phyloP scores from a whole-genome alignment of 2,113 vertebrate species.

The Nannospalax galili region DNA sequence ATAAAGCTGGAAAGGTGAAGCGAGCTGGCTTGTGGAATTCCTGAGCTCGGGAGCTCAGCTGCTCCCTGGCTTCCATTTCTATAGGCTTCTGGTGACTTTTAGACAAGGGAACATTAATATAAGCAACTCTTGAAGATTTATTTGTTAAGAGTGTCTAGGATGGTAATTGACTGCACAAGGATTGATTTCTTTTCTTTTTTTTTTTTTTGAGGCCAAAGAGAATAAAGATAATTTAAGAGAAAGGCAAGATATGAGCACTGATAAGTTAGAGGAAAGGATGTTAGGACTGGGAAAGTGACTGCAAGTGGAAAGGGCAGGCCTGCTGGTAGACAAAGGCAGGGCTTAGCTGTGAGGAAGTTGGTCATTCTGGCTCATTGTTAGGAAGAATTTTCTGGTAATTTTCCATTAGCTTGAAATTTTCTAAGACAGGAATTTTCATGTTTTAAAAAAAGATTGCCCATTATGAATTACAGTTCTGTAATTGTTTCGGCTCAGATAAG shows the following conservation, averaged over 20 bases:
- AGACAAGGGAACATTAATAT: not conserved
- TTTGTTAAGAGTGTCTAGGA: not conserved
- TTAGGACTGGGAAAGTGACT: slow-evolving; percentile 72
- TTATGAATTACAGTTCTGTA: slow-evolving; percentile 68
- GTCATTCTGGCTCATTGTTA: slow-evolving; percentile 82
- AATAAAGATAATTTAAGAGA: slow-evolving; percentile 53
- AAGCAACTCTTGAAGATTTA: not conserved
- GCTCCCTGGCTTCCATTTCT: not conserved
- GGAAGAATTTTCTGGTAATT: slow-evolving; percentile 71
- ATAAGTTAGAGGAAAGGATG: slow-evolving; percentile 74
- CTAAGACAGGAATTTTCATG: slow-evolving; percentile 63
- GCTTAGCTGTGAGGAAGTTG: slow-evolving; percentile 78
- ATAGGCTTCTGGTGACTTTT: slow-evolving; percentile 5
- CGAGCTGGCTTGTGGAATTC: not conserved
- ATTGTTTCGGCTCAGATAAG: slow-evolving; percentile 66
- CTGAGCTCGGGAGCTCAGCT: not conserved
- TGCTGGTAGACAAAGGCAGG: slow-evolving; percentile 71
- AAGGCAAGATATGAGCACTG: slow-evolving; percentile 23
- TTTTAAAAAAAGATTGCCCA: slow-evolving; percentile 44
- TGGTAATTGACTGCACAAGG: not conserved
- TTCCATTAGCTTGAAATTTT: slow-evolving; percentile 65
- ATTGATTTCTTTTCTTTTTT: not conserved
- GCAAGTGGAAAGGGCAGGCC: slow-evolving; percentile 50
- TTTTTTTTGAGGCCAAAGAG: not conserved
- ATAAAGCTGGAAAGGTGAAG: not conserved